Percentiles rank a stretch among this genome's conserved stretches.
Evolutionary conservation across 2,888 invertebrate species (phyloP).

Genomic region (Nysson spinosus): DNA sequence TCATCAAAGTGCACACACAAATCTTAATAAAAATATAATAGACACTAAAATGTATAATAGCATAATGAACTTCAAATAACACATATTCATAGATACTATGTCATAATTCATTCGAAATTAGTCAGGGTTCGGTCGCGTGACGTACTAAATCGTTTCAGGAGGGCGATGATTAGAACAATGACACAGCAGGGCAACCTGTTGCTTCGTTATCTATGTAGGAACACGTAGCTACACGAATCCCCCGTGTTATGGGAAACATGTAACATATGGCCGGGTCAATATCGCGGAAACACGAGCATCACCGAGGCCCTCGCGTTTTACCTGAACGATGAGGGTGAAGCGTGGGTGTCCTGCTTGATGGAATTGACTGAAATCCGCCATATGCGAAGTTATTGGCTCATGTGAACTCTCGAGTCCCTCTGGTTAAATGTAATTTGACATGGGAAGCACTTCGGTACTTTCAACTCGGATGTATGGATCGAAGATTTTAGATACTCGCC

Average conservation of each 20-base stretch:
- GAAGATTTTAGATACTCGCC: too few species aligned
- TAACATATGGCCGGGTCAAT: slow-evolving; percentile 68
- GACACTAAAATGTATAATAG: too few species aligned
- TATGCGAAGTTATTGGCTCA: slow-evolving; percentile 56
- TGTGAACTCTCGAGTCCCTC: slow-evolving; percentile 66
- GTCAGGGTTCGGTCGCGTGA: slow-evolving; percentile 22
- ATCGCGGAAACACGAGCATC: slow-evolving; percentile 57
- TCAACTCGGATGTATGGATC: too few species aligned
- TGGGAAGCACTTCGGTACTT: slow-evolving; percentile 64
- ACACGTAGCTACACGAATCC: neutral
- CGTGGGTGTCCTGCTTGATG: slow-evolving; percentile 40
- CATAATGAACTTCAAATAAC: neutral
- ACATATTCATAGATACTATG: neutral
- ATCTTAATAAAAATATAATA: too few species aligned
- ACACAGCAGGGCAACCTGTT: slow-evolving; percentile 59
- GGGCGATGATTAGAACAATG: slow-evolving; percentile 44
- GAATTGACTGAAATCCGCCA: slow-evolving; percentile 52
- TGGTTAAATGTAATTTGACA: slow-evolving; percentile 69
- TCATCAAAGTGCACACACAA: too few species aligned
- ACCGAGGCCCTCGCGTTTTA: slow-evolving; percentile 43
- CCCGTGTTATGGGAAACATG: slow-evolving; percentile 65
- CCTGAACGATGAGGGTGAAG: slow-evolving; percentile 51
- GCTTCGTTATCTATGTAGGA: slow-evolving; percentile 37
- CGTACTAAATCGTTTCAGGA: slow-evolving; percentile 35
- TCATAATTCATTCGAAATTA: slow-evolving; percentile 15